Evolutionary conservation across 2,888 invertebrate species (phyloP), one percentile per base, ranked within the genome.

Genomic region (Dryococelus australis): DNA sequence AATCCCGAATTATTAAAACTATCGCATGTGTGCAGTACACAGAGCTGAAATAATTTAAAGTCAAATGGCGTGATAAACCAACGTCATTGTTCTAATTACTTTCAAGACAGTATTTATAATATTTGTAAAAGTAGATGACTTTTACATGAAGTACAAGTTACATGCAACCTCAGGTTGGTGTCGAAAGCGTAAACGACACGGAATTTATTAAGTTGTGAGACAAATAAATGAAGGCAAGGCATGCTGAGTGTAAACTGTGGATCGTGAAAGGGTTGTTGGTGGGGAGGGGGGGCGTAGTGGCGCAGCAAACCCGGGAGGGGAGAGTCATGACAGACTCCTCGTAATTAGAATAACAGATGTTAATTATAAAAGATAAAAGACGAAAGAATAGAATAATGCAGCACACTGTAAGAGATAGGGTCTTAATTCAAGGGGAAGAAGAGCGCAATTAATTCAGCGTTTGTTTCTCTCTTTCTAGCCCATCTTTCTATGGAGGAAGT

Each of bases 271-370:
- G 8, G 8, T 3, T 2, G 51, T 16, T 51, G 20, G n/a, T n/a
- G 51, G 51, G 12, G 20, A 6, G 8, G 51, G 65, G 65, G 65
- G 13, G 4, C 4, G 47, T 47, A 16, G 47, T 47, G 47, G 47
- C 8, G 47, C 8, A 24, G 65, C 20, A 65, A 65, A n/a, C 12
- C n/a, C 8, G 65, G 8, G 47, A 47, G 65, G 35, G n/a, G n/a
- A 65, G n/a, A n/a, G 65, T 8, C 16, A 65, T 65, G 65, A 65
- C 65, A n/a, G n/a, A 65, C 65, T 65, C 65, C 65, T 65, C 83
- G 83, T 85, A 85, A 85, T 85, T 85, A 85, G 35, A 85, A 85
- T 53, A 65, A 85, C 85, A 85, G 85, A 53, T 85, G 85, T 85
- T 85, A 85, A 85, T 85, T 85, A 85, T 85, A 47, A 28, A 85